Evolutionary conservation across 2,888 invertebrate species (phyloP).

Genomic region (Acronicta alni): DNA sequence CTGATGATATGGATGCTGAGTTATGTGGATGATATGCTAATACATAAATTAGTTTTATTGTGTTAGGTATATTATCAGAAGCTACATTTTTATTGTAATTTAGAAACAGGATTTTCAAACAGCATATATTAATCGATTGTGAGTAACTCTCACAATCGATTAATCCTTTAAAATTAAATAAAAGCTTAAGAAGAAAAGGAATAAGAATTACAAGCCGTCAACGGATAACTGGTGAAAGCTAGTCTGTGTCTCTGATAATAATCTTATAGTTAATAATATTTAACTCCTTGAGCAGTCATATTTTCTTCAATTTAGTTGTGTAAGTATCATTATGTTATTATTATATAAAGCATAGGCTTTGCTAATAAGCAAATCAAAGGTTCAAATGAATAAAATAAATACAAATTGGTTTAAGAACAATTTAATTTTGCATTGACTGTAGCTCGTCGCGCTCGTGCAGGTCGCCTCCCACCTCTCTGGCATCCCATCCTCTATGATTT

Average conservation of each 20-base stretch:
- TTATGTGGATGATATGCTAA: slow-evolving; percentile 12
- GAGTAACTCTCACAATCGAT: too few species aligned
- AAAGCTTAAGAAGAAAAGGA: too few species aligned
- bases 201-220: too few species aligned
- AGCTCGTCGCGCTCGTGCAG: slow-evolving; percentile 12
- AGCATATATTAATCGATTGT: background rate
- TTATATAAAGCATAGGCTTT: background rate
- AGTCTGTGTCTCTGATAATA: too few species aligned
- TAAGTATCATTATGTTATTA: too few species aligned
- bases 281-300: too few species aligned
- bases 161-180: too few species aligned
- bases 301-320: too few species aligned
- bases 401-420: background rate
- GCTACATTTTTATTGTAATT: slow-evolving; percentile 9
- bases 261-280: too few species aligned
- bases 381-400: background rate
- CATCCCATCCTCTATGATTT: slow-evolving; percentile 1
- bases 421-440: background rate
- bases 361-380: background rate
- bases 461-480: slow-evolving; percentile 16
- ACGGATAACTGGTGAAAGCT: too few species aligned
- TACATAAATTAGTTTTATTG: slow-evolving; percentile 17
- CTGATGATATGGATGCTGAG: slow-evolving; percentile 9
- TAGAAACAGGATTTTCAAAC: background rate
- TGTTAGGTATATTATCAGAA: slow-evolving; percentile 1